phyloP scores from a whole-genome alignment of 2,113 vertebrate genomes.

The Archocentrus centrarchus region DNA sequence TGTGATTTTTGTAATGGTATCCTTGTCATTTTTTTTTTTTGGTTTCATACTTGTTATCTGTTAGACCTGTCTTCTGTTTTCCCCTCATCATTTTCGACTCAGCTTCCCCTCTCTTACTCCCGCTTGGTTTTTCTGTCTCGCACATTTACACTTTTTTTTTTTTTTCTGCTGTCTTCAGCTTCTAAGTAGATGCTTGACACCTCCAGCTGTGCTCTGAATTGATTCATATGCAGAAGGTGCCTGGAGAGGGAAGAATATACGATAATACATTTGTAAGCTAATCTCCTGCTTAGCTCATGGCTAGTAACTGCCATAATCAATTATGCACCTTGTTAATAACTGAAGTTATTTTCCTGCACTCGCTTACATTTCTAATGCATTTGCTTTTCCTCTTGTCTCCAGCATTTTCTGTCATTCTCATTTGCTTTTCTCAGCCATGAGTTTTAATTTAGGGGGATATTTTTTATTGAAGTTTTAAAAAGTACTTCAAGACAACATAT shows the following conservation, averaged over 20 bases:
- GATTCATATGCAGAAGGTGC: slow-evolving; percentile 50
- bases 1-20: neutral
- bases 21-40: neutral
- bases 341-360: slow-evolving; percentile 35
- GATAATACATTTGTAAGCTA: slow-evolving; percentile 61
- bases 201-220: slow-evolving; percentile 49
- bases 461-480: neutral
- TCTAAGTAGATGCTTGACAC: slow-evolving; percentile 50
- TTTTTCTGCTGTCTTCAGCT: slow-evolving; percentile 1
- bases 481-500: neutral
- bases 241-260: slow-evolving; percentile 33
- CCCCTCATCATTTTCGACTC: slow-evolving; percentile 4
- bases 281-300: slow-evolving; percentile 60
- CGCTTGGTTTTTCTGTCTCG: neutral
- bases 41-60: neutral
- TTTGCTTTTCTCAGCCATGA: slow-evolving; percentile 3
- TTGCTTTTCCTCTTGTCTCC: neutral
- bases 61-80: neutral
- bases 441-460: neutral
- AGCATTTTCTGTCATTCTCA: neutral
- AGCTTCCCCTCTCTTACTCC: slow-evolving; percentile 11
- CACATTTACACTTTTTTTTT: slow-evolving; percentile 14
- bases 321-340: slow-evolving; percentile 61
- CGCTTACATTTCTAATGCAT: slow-evolving; percentile 42
- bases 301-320: slow-evolving; percentile 54